These are phyloP conservation scores for Takifugu rubripes DNA, from an alignment of 2,797 vertebrate genomes.

Conservation along the genomic window DNA sequence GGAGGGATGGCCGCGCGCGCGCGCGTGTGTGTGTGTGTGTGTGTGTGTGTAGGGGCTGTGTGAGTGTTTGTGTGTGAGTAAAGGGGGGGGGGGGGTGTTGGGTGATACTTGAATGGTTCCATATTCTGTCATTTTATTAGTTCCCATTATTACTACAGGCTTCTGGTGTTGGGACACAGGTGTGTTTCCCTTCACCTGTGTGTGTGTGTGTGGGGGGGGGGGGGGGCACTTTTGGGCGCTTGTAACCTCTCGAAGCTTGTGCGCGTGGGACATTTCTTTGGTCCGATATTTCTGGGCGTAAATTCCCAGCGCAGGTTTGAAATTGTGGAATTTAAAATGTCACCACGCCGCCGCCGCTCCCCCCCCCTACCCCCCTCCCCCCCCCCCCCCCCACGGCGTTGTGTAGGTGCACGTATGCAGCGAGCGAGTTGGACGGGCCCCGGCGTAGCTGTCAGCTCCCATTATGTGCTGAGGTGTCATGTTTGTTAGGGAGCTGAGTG, in stretches of 20 bases:
- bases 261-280: slow-evolving; percentile 54
- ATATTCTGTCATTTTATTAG: no score
- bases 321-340: not conserved
- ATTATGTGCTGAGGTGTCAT: slow-evolving; percentile 99
- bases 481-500: slow-evolving; percentile 99
- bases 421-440: slow-evolving; percentile 99
- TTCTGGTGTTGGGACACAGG: no score
- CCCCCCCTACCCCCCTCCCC: no score
- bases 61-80: slow-evolving; percentile 15
- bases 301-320: not conserved
- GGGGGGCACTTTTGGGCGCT: no score
- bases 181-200: no score
- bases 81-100: slow-evolving; percentile 7
- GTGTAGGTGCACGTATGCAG: slow-evolving; percentile 99
- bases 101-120: slow-evolving; percentile 1
- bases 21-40: slow-evolving; percentile 30
- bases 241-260: slow-evolving; percentile 15
- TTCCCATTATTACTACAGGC: no score
- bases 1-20: slow-evolving; percentile 61
- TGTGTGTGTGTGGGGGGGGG: no score
- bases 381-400: slow-evolving; percentile 58
- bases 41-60: slow-evolving; percentile 5
- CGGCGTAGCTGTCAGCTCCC: slow-evolving; percentile 99
- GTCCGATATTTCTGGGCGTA: slow-evolving; percentile 8
- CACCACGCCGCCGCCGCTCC: not conserved